Conservation (phyloP, 2,113 vertebrate genomes). For the Corythornis cristatus region DNA sequence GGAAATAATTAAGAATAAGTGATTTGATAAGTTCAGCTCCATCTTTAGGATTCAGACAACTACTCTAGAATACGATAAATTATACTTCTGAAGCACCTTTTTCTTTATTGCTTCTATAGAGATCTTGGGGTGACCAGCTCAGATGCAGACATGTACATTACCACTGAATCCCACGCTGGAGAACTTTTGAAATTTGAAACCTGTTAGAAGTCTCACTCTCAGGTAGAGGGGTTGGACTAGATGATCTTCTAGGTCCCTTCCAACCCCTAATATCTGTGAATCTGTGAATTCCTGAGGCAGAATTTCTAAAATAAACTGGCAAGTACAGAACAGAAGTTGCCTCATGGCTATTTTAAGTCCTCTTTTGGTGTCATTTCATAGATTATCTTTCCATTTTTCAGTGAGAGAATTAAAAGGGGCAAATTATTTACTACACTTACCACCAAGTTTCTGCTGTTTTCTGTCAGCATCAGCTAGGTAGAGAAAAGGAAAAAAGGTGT, state of each 20-base stretch:
- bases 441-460: neutral
- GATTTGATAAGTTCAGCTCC: neutral
- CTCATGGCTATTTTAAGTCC: neutral
- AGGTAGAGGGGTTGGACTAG: too few species aligned
- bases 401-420: neutral
- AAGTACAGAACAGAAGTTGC: neutral
- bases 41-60: neutral
- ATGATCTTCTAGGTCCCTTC: too few species aligned
- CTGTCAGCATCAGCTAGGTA: neutral
- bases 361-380: neutral
- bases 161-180: neutral
- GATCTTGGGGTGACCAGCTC: neutral
- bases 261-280: too few species aligned
- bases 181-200: neutral
- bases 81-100: neutral
- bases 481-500: neutral
- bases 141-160: neutral
- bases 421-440: neutral
- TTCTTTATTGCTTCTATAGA: neutral
- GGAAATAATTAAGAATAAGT: neutral
- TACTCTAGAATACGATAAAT: neutral
- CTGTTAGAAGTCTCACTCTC: neutral
- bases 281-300: neutral
- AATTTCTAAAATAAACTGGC: neutral
- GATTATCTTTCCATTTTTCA: neutral